Base-by-base conservation (phyloP, 2,888 invertebrate genomes). In the Andrena dorsata region DNA sequence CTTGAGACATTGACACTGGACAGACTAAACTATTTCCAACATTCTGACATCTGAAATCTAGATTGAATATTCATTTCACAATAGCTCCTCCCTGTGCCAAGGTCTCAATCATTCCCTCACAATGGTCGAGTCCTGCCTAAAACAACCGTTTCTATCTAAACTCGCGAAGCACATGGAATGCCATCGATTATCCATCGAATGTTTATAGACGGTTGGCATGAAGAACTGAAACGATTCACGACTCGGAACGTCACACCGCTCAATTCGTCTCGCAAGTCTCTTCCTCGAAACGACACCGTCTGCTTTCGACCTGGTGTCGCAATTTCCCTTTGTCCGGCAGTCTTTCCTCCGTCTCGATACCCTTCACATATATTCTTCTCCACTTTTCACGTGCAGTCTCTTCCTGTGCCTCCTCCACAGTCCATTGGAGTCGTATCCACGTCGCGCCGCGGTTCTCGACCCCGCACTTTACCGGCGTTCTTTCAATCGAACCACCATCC, bases 1-100 rank as follows among this genome's bases (percentile, higher is more conserved):
- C 7, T 70, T 41, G 65, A 51, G 61, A 68, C 35, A 61, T 61
- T 32, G 78, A 60, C 60, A 16, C 35, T 26, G 16, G 30, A 74
- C n/a, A 65, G 28, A 35, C n/a, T 20, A 20, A 51, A 16, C 13
- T 41, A 41, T 41, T 41, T 16, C 5, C 16, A 41, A 4, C 4
- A 16, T 41, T 41, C 10, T 13, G 41, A 13, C 13, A 41, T 41
- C 41, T 41, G 1, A 8, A 20, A 53, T 53, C 53, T n/a, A 51
- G 8, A 8, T 20, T 8, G 20, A 7, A 20, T 51, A 20, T 20
- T 20, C 20, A 51, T 51, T 53, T 20, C 7, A 20, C 53, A 56
- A 56, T 10, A 23, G 23, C 20, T 28, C 20, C 20, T 28, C 20
- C 35, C 8, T 16, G 10, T n/a, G 47, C 56, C 73, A 53, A 47